Conservation (phyloP, 2,113 vertebrate species). For the Eptatretus burgeri region DNA sequence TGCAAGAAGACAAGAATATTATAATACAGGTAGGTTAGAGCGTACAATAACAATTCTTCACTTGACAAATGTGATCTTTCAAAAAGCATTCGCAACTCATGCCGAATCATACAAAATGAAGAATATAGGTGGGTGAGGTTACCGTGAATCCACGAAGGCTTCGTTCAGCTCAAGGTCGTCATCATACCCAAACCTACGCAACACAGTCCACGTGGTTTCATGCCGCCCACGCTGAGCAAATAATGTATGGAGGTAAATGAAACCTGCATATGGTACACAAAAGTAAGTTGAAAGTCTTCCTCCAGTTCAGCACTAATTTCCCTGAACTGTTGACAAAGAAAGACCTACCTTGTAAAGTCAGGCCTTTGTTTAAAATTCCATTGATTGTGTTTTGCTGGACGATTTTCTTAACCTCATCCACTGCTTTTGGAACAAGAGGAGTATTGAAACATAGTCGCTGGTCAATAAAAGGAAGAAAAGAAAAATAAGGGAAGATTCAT, state of each 20-base stretch:
- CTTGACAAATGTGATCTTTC: no score
- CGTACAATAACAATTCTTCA: no score
- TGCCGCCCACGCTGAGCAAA: slow-evolving; percentile 92
- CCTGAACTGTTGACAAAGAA: not conserved
- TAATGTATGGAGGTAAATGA: slow-evolving; percentile 86
- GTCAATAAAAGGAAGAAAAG: no score
- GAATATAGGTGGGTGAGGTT: slow-evolving; percentile 13
- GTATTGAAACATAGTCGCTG: slow-evolving; percentile 96
- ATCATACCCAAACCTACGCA: slow-evolving; percentile 73
- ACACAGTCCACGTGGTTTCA: slow-evolving; percentile 86
- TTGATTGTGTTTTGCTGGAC: slow-evolving; percentile 70
- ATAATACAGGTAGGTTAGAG: no score
- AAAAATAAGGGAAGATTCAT: no score
- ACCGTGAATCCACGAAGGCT: slow-evolving; percentile 79
- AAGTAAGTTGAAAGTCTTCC: not conserved
- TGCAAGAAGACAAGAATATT: slow-evolving; percentile 12
- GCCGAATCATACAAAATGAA: no score
- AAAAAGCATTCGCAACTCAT: no score
- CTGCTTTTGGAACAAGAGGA: slow-evolving; percentile 65
- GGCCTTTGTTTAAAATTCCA: slow-evolving; percentile 67
- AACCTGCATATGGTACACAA: slow-evolving; percentile 23
- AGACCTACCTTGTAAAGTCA: slow-evolving; percentile 53
- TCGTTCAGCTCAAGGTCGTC: slow-evolving; percentile 80
- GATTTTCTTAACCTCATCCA: slow-evolving; percentile 95
- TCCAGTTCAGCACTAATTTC: not conserved